Conservation (phyloP, 2,888 invertebrate species). For the Crematogaster levior region DNA sequence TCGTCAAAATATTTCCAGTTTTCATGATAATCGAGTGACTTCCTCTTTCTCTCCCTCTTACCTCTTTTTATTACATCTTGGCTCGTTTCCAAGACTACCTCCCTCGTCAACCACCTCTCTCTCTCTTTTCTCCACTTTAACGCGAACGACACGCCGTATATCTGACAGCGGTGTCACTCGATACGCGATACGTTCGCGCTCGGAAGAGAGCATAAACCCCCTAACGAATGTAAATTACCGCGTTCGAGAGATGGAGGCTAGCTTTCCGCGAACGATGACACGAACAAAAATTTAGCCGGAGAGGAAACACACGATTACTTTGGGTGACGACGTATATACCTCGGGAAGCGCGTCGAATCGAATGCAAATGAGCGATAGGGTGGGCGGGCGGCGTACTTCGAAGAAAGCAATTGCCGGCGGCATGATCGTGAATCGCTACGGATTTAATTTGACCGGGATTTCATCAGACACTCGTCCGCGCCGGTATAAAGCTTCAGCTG, state of each 20-base stretch:
- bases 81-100: constrained; percentile 62
- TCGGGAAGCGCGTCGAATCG: constrained; percentile 17
- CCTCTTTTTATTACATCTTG: constrained; percentile 45
- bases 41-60: not conserved
- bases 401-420: constrained; percentile 44
- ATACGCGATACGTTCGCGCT: constrained; percentile 52
- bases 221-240: constrained; percentile 50
- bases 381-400: constrained; percentile 30
- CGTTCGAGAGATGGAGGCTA: constrained; percentile 33
- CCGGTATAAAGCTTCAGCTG: constrained; percentile 55
- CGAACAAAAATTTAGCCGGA: constrained; percentile 43
- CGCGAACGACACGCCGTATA: constrained; percentile 65
- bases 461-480: constrained; percentile 58
- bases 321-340: constrained; percentile 36
- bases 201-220: constrained; percentile 41
- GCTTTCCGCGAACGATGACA: constrained; percentile 28
- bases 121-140: constrained; percentile 52
- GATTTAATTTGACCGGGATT: constrained; percentile 70
- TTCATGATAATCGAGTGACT: constrained; percentile 69
- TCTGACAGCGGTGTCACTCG: constrained; percentile 71
- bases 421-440: constrained; percentile 62
- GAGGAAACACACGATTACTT: constrained; percentile 49
- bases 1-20: constrained; percentile 74
- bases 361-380: constrained; percentile 57
- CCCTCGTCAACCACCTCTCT: constrained; percentile 35